Conservation (phyloP, 2,888 invertebrate species). For the Drosophila colorata region DNA sequence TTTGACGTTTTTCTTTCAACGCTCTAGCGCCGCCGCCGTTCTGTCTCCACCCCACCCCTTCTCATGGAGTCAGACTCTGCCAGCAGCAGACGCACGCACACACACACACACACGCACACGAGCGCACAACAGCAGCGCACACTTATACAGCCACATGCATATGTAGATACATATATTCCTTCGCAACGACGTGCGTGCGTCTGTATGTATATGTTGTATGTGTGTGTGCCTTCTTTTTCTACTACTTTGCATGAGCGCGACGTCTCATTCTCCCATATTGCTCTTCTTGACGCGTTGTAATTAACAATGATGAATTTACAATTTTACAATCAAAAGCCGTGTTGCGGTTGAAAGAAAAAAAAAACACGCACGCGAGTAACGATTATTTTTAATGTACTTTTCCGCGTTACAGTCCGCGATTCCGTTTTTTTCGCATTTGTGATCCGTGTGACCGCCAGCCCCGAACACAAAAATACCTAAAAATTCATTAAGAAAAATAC, state of each 20-base stretch:
- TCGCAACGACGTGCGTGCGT: conserved; percentile 68
- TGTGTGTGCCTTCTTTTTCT: conserved; percentile 73
- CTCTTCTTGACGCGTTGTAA: conserved; percentile 27
- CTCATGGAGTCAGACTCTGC: conserved; percentile 50
- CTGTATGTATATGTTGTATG: conserved; percentile 59
- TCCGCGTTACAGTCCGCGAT: conserved; percentile 66
- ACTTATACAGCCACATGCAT: conserved; percentile 55
- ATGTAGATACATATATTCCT: conserved; percentile 74
- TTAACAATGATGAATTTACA: conserved; percentile 9
- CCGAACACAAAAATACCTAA: conserved; percentile 27
- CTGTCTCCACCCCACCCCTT: conserved; percentile 41
- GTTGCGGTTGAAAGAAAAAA: conserved; percentile 31
- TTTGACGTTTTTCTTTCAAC: conserved; percentile 66
- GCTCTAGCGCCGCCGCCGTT: conserved; percentile 57
- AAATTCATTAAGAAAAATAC: conserved; percentile 4
- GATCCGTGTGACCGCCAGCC: conserved; percentile 43
- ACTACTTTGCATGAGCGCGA: conserved; percentile 60
- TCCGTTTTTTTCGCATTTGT: conserved; percentile 65
- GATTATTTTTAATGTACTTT: conserved; percentile 60
- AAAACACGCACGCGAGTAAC: conserved; percentile 55
- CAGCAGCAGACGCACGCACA: conserved; percentile 61
- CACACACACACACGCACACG: conserved; percentile 36
- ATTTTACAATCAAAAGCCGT: conserved; percentile 25
- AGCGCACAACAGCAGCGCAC: conserved; percentile 61
- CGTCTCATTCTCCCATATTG: conserved; percentile 51